Conservation (phyloP, 1,140 invertebrate species). For the Mylabris phalerata region DNA sequence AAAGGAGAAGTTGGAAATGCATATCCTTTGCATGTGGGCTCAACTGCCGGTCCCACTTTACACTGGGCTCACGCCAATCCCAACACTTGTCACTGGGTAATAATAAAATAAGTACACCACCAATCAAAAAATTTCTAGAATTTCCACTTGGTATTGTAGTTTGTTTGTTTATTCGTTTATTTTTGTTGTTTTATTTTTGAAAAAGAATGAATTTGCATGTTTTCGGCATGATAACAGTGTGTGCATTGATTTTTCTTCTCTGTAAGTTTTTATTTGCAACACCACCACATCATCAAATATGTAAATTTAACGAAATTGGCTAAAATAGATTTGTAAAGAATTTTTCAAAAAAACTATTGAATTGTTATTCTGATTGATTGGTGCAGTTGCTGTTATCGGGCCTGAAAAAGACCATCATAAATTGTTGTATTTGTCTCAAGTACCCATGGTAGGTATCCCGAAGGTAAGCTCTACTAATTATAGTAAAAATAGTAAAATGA, state of each 20-base stretch:
- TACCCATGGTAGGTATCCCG: slow-evolving; percentile 47
- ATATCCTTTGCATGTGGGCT: slow-evolving; percentile 75
- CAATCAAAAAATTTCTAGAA: not conserved
- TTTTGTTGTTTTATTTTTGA: slow-evolving; percentile 1
- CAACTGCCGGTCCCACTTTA: slow-evolving; percentile 42
- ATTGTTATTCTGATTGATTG: slow-evolving; percentile 21
- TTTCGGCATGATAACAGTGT: not conserved
- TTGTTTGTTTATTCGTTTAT: slow-evolving; percentile 2
- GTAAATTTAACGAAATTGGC: not conserved
- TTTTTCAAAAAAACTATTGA: not conserved
- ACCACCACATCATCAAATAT: slow-evolving; percentile 2
- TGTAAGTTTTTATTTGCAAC: slow-evolving; percentile 4
- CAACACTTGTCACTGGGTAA: slow-evolving; percentile 64
- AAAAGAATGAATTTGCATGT: not conserved
- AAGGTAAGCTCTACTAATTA: slow-evolving; percentile 25
- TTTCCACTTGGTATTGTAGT: slow-evolving; percentile 3
- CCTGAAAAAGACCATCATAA: slow-evolving; percentile 49
- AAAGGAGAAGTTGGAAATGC: slow-evolving; percentile 80
- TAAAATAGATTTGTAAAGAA: not conserved
- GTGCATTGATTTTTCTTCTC: slow-evolving; percentile 2
- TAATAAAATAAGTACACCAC: slow-evolving; percentile 39
- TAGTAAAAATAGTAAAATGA: not conserved
- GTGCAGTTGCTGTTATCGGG: slow-evolving; percentile 41
- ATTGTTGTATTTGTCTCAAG: slow-evolving; percentile 52
- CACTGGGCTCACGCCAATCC: slow-evolving; percentile 40